A percentile compares a stretch with the other conserved stretches of the same genome.
Conservation (phyloP, 2,888 invertebrate species). For the Poecilus cupreus region DNA sequence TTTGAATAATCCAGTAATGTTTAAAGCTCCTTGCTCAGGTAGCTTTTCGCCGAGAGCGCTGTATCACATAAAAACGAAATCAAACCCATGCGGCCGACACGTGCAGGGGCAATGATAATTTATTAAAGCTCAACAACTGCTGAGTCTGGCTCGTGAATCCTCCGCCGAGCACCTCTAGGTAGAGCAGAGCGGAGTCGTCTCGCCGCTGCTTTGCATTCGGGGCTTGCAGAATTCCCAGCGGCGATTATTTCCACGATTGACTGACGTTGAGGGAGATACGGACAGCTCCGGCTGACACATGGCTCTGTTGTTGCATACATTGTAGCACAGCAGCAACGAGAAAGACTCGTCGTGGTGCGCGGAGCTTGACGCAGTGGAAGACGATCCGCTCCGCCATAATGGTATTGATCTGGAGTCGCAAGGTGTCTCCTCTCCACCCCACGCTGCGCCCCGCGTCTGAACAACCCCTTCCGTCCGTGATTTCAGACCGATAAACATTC, state of each 20-base stretch:
- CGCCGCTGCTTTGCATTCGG: slow-evolving; percentile 65
- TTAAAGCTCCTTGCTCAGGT: not conserved
- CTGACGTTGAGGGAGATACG: slow-evolving; percentile 66
- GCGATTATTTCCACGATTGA: slow-evolving; percentile 67
- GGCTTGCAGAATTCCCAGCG: slow-evolving; percentile 65
- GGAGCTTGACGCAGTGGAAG: slow-evolving; percentile 61
- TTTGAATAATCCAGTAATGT: slow-evolving; percentile 11
- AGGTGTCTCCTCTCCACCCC: slow-evolving; percentile 46
- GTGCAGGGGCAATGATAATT: slow-evolving; percentile 64
- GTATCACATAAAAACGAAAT: slow-evolving; percentile 42
- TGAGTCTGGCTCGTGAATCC: slow-evolving; percentile 51
- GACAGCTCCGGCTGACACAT: slow-evolving; percentile 52
- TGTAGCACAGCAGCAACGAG: slow-evolving; percentile 1
- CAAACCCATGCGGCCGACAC: not conserved
- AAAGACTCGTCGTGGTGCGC: slow-evolving; percentile 61
- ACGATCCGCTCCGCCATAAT: slow-evolving; percentile 63
- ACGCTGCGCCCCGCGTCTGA: not conserved
- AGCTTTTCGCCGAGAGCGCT: not conserved
- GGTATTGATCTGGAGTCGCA: slow-evolving; percentile 64
- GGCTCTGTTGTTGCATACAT: slow-evolving; percentile 58
- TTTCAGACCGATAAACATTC: slow-evolving; percentile 72
- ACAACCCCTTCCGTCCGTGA: slow-evolving; percentile 66
- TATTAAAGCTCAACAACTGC: slow-evolving; percentile 65
- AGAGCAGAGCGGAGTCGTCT: slow-evolving; percentile 55
- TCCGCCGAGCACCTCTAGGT: slow-evolving; percentile 51